phyloP scores from a whole-genome alignment of 1,140 invertebrate genomes.

The Drosophila saltans region DNA sequence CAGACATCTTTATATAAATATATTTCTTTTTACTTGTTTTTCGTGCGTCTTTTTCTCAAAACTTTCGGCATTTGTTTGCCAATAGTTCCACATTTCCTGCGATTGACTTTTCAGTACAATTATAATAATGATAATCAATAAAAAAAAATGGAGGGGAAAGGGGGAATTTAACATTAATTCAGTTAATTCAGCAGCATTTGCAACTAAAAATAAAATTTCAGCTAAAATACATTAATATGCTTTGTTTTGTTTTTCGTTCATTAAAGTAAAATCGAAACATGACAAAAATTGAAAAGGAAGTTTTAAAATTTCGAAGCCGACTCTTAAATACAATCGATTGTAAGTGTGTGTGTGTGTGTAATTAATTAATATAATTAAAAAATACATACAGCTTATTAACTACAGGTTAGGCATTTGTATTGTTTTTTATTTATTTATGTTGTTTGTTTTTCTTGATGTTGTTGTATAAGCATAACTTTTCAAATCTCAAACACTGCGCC shows the following conservation, averaged over 20 bases:
- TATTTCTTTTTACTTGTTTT: neutral
- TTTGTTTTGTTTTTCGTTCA: constrained; percentile 3
- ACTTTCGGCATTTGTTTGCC: neutral
- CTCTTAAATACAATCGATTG: constrained; percentile 16
- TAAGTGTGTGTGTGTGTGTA: constrained; percentile 46
- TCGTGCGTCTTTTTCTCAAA: constrained; percentile 9
- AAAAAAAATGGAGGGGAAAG: neutral
- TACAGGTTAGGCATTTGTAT: constrained; percentile 34
- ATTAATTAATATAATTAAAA: constrained; percentile 76
- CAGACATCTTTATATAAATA: neutral
- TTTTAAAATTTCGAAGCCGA: constrained; percentile 14
- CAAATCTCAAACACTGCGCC: constrained; percentile 41
- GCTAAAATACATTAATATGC: constrained; percentile 1
- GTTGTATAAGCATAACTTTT: constrained; percentile 10
- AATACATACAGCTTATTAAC: constrained; percentile 65
- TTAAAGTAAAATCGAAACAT: constrained; percentile 2
- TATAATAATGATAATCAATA: neutral
- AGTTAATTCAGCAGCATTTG: constrained; percentile 7
- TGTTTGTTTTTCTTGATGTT: neutral
- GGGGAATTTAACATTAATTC: constrained; percentile 5
- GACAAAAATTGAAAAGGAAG: constrained; percentile 6
- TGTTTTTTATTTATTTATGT: neutral
- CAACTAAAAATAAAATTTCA: constrained; percentile 9
- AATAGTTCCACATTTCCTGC: neutral
- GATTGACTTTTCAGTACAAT: constrained; percentile 11